Conservation (phyloP, 2,113 vertebrate species). For the Anoura caudifer region DNA sequence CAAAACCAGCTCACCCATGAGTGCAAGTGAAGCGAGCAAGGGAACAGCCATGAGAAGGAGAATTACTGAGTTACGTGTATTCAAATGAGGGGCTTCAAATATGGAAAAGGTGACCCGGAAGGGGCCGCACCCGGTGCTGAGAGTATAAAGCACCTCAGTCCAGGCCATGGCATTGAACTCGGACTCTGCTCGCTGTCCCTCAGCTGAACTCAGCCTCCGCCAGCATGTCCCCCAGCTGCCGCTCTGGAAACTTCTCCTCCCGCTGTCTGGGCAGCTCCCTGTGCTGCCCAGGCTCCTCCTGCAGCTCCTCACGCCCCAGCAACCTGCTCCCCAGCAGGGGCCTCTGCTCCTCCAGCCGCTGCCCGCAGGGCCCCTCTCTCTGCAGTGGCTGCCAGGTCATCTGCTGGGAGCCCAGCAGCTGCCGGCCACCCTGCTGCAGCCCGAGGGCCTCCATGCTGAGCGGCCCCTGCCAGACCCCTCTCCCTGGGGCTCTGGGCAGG, state of each 20-base stretch:
- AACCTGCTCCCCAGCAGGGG: too few species aligned
- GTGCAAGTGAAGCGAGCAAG: neutral
- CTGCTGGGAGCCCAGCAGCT: too few species aligned
- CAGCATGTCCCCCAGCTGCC: constrained; percentile 21
- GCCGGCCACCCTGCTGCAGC: too few species aligned
- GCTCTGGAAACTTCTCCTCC: constrained; percentile 25
- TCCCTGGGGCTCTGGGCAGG: neutral
- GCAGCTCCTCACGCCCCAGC: too few species aligned
- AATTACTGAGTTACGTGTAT: neutral
- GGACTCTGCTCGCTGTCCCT: neutral
- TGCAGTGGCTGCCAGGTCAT: too few species aligned
- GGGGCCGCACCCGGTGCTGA: neutral
- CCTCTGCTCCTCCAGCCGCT: too few species aligned
- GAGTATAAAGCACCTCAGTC: neutral
- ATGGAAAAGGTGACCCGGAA: neutral
- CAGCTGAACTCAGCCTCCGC: neutral
- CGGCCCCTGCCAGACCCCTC: neutral
- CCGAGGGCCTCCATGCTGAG: neutral
- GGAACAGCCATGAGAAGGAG: neutral
- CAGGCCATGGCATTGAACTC: too few species aligned
- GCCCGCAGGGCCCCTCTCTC: too few species aligned
- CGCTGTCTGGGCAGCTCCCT: neutral
- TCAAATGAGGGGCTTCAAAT: neutral
- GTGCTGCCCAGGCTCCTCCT: neutral
- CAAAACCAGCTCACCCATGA: neutral